These are phyloP conservation scores for Perithous albicinctus DNA, from an alignment of 2,888 invertebrate species.

Conservation along the genomic window DNA sequence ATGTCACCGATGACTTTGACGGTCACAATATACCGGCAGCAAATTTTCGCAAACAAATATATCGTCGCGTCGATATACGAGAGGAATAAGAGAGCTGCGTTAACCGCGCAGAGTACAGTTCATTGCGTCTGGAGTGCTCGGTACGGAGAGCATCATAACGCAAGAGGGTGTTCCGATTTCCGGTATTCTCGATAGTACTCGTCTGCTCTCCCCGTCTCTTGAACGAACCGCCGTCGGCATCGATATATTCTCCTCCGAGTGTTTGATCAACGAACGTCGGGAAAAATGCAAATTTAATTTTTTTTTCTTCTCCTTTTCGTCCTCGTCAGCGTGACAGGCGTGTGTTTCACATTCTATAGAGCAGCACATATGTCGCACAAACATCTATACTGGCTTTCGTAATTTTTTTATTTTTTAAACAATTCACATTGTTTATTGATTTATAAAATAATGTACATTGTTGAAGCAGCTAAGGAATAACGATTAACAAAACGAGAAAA, in stretches of 20 bases:
- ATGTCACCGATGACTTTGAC: neutral
- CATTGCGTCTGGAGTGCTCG: constrained; percentile 8
- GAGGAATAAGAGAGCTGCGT: neutral
- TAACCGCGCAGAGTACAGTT: neutral
- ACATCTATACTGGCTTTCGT: neutral
- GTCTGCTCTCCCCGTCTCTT: neutral
- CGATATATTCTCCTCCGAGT: neutral
- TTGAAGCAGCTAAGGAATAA: no score
- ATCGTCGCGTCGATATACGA: neutral
- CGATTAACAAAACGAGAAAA: no score
- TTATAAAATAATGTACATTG: no score
- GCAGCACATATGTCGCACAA: neutral
- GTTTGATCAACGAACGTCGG: neutral
- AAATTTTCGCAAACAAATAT: constrained; percentile 13
- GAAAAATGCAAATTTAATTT: constrained; percentile 5
- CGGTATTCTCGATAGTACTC: constrained; percentile 5
- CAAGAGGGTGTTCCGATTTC: constrained; percentile 13
- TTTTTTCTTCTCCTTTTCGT: neutral
- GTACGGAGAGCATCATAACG: neutral
- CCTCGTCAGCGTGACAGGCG: neutral
- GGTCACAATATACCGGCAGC: neutral
- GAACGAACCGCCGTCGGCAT: constrained; percentile 30
- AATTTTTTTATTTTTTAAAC: no score
- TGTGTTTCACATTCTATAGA: neutral
- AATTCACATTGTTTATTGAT: no score